phyloP scores from a whole-genome alignment of 2,113 vertebrate genomes.

The Catharus bicknelli region DNA sequence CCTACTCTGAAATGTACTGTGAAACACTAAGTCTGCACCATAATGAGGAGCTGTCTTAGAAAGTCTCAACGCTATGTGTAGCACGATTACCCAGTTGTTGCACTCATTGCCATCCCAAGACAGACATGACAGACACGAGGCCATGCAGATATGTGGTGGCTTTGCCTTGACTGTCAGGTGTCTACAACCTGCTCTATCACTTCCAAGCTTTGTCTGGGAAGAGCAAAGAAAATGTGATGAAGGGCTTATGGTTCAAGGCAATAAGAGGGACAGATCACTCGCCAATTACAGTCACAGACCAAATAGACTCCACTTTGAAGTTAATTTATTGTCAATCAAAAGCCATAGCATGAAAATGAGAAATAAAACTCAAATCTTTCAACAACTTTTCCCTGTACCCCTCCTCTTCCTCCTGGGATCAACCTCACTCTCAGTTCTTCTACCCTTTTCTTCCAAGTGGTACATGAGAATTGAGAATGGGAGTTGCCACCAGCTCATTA shows the following conservation, averaged over 20 bases:
- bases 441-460: accelerated
- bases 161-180: background rate
- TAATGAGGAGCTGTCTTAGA: background rate
- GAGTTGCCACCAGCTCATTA: accelerated
- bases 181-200: background rate
- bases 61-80: background rate
- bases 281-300: background rate
- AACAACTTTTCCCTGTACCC: accelerated
- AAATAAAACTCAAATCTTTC: background rate
- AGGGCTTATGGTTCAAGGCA: accelerated
- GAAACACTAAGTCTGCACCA: background rate
- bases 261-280: background rate
- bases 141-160: no score
- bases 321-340: background rate
- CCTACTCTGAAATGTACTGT: background rate
- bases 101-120: background rate
- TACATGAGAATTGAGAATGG: accelerated
- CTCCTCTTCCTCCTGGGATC: background rate
- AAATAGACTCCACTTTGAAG: background rate
- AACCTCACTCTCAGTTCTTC: background rate
- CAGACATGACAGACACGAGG: background rate
- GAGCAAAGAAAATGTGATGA: background rate
- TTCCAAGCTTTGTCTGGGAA: accelerated
- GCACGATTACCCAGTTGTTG: background rate
- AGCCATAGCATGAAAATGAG: background rate